phyloP scores from a whole-genome alignment of 37 sponge, comb jelly and placozoan species.

The Aphrocallistes beatrix region DNA sequence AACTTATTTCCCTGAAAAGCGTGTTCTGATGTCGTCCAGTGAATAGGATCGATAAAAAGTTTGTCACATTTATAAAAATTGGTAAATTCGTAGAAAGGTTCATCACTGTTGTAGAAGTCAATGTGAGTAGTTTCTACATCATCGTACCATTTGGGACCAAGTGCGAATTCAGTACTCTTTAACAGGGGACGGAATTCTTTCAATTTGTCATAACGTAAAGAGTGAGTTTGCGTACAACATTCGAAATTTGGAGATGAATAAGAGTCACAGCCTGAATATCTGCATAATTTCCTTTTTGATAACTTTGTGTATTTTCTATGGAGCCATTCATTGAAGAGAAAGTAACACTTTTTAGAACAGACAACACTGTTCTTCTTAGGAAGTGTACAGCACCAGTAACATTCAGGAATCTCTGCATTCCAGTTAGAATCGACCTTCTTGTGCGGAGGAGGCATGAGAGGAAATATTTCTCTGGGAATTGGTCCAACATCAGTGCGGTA shows the following conservation, averaged over 20 bases:
- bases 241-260: too few relatives aligned
- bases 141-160: neutral
- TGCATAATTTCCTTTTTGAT: neutral
- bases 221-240: too few relatives aligned
- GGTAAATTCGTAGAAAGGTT: conserved; percentile 53
- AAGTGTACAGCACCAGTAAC: neutral
- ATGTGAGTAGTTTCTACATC: conserved; percentile 15
- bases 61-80: conserved; percentile 26
- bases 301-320: neutral
- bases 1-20: conserved; percentile 58
- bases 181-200: neutral
- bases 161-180: neutral
- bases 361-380: neutral
- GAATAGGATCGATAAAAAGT: conserved; percentile 22
- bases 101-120: conserved; percentile 38
- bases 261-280: neutral
- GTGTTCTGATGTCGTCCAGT: conserved; percentile 46
- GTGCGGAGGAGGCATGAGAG: neutral
- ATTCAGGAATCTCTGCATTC: neutral
- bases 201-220: too few relatives aligned
- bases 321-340: neutral
- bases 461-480: neutral
- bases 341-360: neutral
- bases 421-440: neutral
- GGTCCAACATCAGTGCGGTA: neutral